These are phyloP conservation scores for Sigmodon hispidus DNA, from an alignment of 2,113 vertebrate species.

Conservation along the genomic window DNA sequence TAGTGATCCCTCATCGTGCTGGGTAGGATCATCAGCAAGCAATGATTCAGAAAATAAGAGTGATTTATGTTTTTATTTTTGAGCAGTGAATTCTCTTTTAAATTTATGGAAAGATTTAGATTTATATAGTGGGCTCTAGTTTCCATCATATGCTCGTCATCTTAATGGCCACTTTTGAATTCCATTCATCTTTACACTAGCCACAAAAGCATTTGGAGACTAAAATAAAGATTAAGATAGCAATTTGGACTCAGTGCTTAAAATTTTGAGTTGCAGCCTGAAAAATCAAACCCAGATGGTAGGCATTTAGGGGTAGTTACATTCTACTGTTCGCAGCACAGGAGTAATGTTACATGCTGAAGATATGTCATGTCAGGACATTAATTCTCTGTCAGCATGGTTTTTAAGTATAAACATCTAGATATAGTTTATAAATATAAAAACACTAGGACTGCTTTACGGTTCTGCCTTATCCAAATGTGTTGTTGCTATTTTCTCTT, in stretches of 20 bases:
- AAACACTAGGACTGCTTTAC: background rate
- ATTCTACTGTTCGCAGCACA: background rate
- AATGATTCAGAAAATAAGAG: constrained; percentile 75
- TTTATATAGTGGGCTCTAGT: constrained; percentile 74
- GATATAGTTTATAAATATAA: constrained; percentile 35
- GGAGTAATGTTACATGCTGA: background rate
- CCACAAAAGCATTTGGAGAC: constrained; percentile 73
- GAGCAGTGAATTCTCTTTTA: constrained; percentile 71
- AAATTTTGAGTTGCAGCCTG: constrained; percentile 59
- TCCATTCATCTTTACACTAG: constrained; percentile 77
- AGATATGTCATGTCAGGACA: background rate
- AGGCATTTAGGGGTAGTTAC: constrained; percentile 44
- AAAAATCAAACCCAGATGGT: constrained; percentile 70
- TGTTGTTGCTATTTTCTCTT: background rate
- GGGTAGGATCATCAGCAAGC: constrained; percentile 62
- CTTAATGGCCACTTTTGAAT: constrained; percentile 75
- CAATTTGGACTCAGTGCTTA: constrained; percentile 64
- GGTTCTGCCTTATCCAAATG: background rate
- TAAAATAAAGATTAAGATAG: constrained; percentile 71
- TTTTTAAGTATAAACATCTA: background rate
- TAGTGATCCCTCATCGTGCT: constrained; percentile 67
- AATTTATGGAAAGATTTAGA: constrained; percentile 76
- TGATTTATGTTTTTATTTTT: constrained; percentile 82
- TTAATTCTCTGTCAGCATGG: background rate
- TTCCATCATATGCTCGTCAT: constrained; percentile 70